A percentile compares a stretch with the other conserved stretches of the same genome.
Conservation (phyloP, 2,113 vertebrate genomes). For the Neolamprologus brichardi region DNA sequence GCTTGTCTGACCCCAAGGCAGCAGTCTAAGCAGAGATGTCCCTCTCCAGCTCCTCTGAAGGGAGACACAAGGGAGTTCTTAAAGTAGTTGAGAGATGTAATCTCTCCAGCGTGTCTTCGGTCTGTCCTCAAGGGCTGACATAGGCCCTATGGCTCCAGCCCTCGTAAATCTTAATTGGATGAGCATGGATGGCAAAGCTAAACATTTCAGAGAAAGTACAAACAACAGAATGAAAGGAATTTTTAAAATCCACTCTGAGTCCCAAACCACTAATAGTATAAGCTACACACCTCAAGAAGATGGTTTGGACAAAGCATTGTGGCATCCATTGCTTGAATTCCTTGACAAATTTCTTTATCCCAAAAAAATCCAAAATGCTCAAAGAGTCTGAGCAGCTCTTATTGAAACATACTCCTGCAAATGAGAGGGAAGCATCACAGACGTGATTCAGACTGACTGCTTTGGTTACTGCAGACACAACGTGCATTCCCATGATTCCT, state of each 20-base stretch:
- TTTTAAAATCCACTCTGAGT: not conserved
- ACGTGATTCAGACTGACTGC: not conserved
- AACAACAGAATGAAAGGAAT: not conserved
- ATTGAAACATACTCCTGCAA: not conserved
- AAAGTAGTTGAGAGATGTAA: not conserved
- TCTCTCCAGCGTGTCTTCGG: not conserved
- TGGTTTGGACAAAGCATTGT: not conserved
- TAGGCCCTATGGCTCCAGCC: not conserved
- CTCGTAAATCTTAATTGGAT: not conserved
- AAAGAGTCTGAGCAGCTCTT: not conserved
- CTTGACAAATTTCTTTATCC: not conserved
- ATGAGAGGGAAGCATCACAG: not conserved
- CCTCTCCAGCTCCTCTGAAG: not conserved
- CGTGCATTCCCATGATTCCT: conserved; percentile 26
- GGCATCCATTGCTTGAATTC: not conserved
- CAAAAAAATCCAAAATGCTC: not conserved
- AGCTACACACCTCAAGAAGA: not conserved
- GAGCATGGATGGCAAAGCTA: not conserved
- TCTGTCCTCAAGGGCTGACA: not conserved
- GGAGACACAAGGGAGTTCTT: not conserved
- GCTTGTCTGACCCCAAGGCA: not conserved
- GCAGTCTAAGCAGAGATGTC: not conserved
- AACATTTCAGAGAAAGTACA: not conserved
- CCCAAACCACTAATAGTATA: not conserved
- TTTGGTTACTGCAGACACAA: conserved; percentile 7